A percentile compares a stretch with the other conserved stretches of the same genome.
These are phyloP conservation scores for Podarcis siculus DNA, from an alignment of 2,797 vertebrate genomes.

Conservation along the genomic window DNA sequence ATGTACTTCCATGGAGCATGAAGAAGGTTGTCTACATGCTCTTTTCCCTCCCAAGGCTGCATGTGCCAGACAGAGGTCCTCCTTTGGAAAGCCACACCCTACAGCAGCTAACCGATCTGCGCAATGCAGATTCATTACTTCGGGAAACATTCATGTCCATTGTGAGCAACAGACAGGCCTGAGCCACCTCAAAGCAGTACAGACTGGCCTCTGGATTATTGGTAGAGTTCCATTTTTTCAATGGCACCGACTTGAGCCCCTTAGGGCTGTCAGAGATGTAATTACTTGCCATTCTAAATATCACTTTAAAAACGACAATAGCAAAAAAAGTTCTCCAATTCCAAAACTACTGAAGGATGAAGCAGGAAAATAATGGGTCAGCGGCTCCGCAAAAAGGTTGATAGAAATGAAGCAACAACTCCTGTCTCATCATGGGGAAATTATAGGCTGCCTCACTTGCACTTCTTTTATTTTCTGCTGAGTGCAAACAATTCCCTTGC, in stretches of 20 bases:
- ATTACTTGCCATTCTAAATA: not conserved
- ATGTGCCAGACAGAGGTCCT: too few species aligned
- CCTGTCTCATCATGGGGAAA: not conserved
- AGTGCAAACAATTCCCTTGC: not conserved
- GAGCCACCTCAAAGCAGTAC: not conserved
- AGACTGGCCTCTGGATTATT: not conserved
- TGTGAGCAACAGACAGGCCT: not conserved
- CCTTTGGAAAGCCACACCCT: too few species aligned
- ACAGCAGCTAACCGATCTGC: too few species aligned
- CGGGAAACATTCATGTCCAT: not conserved
- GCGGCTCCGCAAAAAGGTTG: not conserved
- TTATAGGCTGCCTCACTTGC: not conserved
- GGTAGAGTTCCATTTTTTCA: not conserved
- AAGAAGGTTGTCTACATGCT: too few species aligned
- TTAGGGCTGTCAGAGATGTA: not conserved
- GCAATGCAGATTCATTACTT: not conserved
- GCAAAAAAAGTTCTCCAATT: not conserved
- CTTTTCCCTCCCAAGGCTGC: too few species aligned
- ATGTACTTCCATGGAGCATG: too few species aligned
- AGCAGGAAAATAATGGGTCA: not conserved
- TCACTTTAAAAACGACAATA: not conserved
- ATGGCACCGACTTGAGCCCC: not conserved
- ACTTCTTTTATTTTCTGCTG: conserved; percentile 13
- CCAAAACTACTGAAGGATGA: not conserved
- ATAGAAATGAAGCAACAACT: not conserved